Evolutionary conservation across 2,888 invertebrate species (phyloP).

Genomic region (Lathronympha strigana): DNA sequence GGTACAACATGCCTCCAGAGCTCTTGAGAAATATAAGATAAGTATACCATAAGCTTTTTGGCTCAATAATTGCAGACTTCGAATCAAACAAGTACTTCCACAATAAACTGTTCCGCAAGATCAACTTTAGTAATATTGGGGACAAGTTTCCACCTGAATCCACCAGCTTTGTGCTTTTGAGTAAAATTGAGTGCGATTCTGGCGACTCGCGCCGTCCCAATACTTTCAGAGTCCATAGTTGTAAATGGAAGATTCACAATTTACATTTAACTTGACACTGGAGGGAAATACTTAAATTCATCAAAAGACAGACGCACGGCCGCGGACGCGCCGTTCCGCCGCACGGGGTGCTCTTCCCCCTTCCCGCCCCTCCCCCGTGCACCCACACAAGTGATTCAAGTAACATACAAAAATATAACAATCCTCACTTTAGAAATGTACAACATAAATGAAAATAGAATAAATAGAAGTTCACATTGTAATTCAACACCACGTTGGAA

Average conservation of each 20-base stretch:
- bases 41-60: conserved; percentile 17
- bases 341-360: conserved; percentile 58
- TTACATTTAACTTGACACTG: conserved; percentile 37
- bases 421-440: conserved; percentile 65
- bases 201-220: background rate
- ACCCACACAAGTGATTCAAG: conserved; percentile 60
- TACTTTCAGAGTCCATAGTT: conserved; percentile 16
- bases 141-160: conserved; percentile 23
- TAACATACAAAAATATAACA: conserved; percentile 79
- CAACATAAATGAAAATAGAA: conserved; percentile 70
- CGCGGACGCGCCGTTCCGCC: conserved; percentile 65
- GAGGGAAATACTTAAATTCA: conserved; percentile 44
- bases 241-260: conserved; percentile 48
- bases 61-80: conserved; percentile 12
- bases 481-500: conserved; percentile 69
- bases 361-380: too few relatives aligned
- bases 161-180: conserved; percentile 38
- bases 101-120: conserved; percentile 13
- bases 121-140: conserved; percentile 6
- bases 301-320: conserved; percentile 45
- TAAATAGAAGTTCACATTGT: conserved; percentile 63
- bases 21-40: background rate
- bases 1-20: background rate
- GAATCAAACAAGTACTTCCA: conserved; percentile 34
- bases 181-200: conserved; percentile 3